phyloP scores from a whole-genome alignment of 2,797 vertebrate species.

The Lepidocolaptes lacrymiger region DNA sequence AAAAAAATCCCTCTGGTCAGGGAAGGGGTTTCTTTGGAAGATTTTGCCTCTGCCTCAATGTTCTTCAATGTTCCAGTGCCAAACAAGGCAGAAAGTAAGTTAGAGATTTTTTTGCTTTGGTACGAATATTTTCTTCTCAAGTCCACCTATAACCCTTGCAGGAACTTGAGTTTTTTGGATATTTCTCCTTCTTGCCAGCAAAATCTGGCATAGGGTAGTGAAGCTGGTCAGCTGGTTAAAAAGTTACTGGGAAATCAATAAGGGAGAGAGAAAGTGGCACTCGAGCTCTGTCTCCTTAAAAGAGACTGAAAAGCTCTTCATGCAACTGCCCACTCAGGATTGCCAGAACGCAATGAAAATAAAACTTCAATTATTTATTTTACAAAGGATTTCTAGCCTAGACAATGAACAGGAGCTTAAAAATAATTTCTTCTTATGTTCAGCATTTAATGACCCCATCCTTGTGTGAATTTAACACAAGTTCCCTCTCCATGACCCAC shows the following conservation, averaged over 20 bases:
- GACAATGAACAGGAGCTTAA: background rate
- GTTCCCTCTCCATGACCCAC: background rate
- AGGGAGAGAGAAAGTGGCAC: background rate
- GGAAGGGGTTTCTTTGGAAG: rapidly evolving
- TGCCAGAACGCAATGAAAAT: background rate
- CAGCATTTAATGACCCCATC: background rate
- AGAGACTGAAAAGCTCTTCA: background rate
- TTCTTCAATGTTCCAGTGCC: background rate
- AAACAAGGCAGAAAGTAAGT: rapidly evolving
- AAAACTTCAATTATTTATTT: background rate
- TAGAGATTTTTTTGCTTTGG: background rate
- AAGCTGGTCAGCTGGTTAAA: background rate
- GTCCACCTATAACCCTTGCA: background rate
- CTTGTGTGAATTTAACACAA: background rate
- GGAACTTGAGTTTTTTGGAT: background rate
- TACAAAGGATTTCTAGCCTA: background rate
- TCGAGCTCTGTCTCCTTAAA: background rate
- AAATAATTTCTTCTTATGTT: background rate
- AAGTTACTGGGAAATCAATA: background rate
- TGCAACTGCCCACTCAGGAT: background rate
- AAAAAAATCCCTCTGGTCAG: background rate
- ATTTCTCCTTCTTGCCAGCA: background rate
- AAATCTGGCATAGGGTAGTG: background rate
- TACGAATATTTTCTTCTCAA: background rate
- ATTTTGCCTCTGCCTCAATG: background rate